Base-by-base conservation (phyloP, 2,888 invertebrate genomes). In the Coenonympha arcania region DNA sequence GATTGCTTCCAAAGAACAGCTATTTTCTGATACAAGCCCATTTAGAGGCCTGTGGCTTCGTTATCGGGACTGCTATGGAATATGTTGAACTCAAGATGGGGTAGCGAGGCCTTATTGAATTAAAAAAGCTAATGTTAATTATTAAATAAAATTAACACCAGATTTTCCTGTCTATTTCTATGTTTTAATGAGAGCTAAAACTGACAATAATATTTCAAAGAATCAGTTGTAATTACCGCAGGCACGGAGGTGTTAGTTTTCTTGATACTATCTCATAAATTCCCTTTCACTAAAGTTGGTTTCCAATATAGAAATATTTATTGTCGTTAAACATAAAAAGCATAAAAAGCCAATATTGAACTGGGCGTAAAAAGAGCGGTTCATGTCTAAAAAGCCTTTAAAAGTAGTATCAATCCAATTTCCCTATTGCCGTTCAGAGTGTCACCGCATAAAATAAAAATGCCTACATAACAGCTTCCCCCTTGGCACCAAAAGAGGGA, bases 381-480 rank as follows among this genome's bases (percentile, higher is more conserved):
- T 79, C 78, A 76, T 73, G 77, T 75, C 79, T 73, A 76, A 84
- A 80, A 80, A 79, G 73, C 76, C 75, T 73, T 83, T 77, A 81
- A 81, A 84, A 80, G 75, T 80, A 81, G 79, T 80, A 83, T 77
- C 79, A 80, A 79, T 82, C 81, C 84, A 84, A 84, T 84, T 84
- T 84, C 79, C 80, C 79, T 82, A 83, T 79, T 76, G 77, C 74
- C 71, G 75, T 74, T 74, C 72, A 68, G 73, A 72, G 78, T 80
- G 82, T 81, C 79, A 79, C 76, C 71, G 77, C 75, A 74, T 81
- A 80, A 82, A 83, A 82, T 82, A 83, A 84, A 83, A 84, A 82
- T 76, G 78, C 74, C 75, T 71, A 75, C 73, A 72, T 77, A 75
- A 79, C 75, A 73, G 68, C 73, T 77, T 65, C 78, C 76, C 75